These are phyloP conservation scores for Drosophila atripex DNA, from an alignment of 2,888 invertebrate genomes.

Conservation along the genomic window DNA sequence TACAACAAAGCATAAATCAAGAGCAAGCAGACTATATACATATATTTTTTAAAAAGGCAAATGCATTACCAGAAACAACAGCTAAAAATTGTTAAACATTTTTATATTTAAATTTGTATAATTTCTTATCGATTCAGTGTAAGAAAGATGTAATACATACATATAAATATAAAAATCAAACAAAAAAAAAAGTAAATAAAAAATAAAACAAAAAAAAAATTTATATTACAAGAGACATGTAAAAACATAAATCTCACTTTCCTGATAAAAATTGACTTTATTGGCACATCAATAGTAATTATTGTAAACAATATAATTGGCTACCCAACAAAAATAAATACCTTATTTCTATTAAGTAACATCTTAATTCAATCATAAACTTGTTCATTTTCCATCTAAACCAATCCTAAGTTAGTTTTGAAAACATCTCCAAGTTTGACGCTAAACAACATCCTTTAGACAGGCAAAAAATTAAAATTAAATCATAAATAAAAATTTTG, in stretches of 20 bases:
- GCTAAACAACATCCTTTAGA: conserved; percentile 48
- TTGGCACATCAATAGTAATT: conserved; percentile 35
- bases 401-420: conserved; percentile 61
- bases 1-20: conserved; percentile 37
- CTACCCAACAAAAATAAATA: conserved; percentile 50
- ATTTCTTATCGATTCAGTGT: conserved; percentile 66
- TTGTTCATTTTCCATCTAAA: conserved; percentile 68
- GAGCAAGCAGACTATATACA: conserved; percentile 49
- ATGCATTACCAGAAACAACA: conserved; percentile 60
- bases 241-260: conserved; percentile 68
- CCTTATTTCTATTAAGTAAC: conserved; percentile 11
- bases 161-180: conserved; percentile 35
- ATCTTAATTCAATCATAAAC: conserved; percentile 26
- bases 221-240: conserved; percentile 78
- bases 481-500: conserved; percentile 62
- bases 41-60: conserved; percentile 66
- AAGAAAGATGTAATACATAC: conserved; percentile 35
- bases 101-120: conserved; percentile 73
- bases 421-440: conserved; percentile 37
- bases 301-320: conserved; percentile 67
- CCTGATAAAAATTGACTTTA: conserved; percentile 56
- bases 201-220: conserved; percentile 53
- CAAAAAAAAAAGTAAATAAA: conserved; percentile 13
- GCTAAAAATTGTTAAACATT: conserved; percentile 74
- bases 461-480: conserved; percentile 51